These are phyloP conservation scores for Phyllotis vaccarum DNA, from an alignment of 2,797 vertebrate genomes.

Conservation along the genomic window DNA sequence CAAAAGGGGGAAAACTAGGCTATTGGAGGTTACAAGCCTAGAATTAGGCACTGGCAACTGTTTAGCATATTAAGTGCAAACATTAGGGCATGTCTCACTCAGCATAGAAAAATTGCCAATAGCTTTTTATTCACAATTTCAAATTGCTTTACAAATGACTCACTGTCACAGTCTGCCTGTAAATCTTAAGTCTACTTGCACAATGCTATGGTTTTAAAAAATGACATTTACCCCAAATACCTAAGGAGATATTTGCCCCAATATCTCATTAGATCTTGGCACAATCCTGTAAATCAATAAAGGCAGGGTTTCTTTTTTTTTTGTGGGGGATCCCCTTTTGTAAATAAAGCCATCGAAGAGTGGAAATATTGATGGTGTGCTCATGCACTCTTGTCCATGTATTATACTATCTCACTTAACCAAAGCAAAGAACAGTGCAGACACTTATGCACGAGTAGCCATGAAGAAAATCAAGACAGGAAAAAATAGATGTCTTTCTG, in stretches of 20 bases:
- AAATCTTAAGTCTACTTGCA: constrained; percentile 61
- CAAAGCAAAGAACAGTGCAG: not conserved
- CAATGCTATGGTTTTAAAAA: constrained; percentile 43
- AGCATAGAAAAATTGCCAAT: constrained; percentile 70
- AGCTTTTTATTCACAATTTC: constrained; percentile 71
- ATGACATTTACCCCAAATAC: not conserved
- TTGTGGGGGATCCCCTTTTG: constrained; percentile 70
- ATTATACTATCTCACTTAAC: not conserved
- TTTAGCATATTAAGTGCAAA: constrained; percentile 80
- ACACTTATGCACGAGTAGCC: not conserved
- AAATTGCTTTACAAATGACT: constrained; percentile 75
- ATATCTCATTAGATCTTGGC: constrained; percentile 34
- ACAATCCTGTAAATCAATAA: constrained; percentile 32
- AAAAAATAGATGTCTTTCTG: constrained; percentile 44
- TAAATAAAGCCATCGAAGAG: constrained; percentile 64
- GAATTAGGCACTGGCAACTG: constrained; percentile 77
- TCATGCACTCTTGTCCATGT: not conserved
- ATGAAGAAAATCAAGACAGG: constrained; percentile 61
- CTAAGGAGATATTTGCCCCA: constrained; percentile 62
- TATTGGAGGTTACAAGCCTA: constrained; percentile 69
- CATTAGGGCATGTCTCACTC: constrained; percentile 75
- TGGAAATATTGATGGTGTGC: constrained; percentile 46
- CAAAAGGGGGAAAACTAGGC: not conserved
- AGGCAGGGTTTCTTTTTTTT: not conserved
- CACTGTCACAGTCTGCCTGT: constrained; percentile 42